Conservation (phyloP, 2,797 vertebrate species). For the Alca torda region DNA sequence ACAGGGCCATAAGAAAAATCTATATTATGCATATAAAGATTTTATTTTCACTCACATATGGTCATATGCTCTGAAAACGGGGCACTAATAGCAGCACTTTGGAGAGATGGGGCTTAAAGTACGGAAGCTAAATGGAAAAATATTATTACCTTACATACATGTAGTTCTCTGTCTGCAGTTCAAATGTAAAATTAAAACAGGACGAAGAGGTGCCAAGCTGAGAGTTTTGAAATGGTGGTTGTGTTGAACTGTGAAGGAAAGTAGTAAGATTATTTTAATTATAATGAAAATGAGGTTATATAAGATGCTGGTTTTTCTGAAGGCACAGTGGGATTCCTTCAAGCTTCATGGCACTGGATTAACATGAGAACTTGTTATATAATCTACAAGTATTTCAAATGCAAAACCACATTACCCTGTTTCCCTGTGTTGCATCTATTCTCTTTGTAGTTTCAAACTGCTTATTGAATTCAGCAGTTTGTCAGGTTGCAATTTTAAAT, state of each 20-base stretch:
- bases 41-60: neutral
- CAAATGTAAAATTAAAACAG: neutral
- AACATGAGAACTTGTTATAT: neutral
- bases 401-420: neutral
- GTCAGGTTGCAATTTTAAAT: neutral
- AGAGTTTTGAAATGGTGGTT: neutral
- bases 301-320: neutral
- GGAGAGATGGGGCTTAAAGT: neutral
- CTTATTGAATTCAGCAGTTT: neutral
- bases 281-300: neutral
- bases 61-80: neutral
- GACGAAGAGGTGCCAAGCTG: neutral
- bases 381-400: neutral
- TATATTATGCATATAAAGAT: neutral
- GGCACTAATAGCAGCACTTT: neutral
- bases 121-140: neutral
- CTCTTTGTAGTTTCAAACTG: neutral
- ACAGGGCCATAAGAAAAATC: neutral
- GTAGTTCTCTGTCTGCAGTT: neutral
- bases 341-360: neutral
- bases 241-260: neutral
- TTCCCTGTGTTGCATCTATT: neutral
- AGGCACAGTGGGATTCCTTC: neutral
- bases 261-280: neutral
- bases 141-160: fast-evolving